These are phyloP conservation scores for Pammene aurita DNA, from an alignment of 2,888 invertebrate species.

Conservation along the genomic window DNA sequence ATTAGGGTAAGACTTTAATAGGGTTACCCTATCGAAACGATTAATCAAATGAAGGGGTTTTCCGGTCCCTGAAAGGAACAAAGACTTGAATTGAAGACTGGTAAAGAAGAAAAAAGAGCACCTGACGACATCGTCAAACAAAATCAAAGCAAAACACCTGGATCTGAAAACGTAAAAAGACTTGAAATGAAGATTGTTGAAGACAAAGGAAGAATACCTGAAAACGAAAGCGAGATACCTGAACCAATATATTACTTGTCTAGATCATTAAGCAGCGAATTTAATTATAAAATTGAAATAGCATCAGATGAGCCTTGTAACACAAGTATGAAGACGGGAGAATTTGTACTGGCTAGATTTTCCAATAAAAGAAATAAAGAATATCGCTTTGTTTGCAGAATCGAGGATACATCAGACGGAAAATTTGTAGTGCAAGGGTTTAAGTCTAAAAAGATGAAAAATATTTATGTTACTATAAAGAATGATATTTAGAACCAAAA, in stretches of 20 bases:
- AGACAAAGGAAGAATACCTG: not conserved
- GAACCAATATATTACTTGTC: not conserved
- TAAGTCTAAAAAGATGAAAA: not conserved
- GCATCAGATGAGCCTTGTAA: not conserved
- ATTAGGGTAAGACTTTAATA: no score
- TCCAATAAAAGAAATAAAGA: constrained; percentile 12
- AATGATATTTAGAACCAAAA: not conserved
- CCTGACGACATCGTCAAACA: no score
- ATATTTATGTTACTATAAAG: no score
- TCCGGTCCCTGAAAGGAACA: no score
- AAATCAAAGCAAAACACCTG: no score
- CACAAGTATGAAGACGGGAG: no score
- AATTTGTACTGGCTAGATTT: constrained; percentile 19
- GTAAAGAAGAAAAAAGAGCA: no score
- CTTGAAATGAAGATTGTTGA: not conserved
- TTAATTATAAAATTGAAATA: not conserved
- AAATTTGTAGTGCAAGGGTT: constrained; percentile 7
- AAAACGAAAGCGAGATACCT: not conserved
- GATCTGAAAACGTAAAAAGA: no score
- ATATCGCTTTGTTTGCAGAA: constrained; percentile 17
- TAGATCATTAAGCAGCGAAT: not conserved
- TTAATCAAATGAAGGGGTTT: no score
- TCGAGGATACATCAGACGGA: constrained; percentile 7
- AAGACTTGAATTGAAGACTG: no score
- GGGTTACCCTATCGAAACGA: no score